These are phyloP conservation scores for Chaetodon auriga DNA, from an alignment of 2,113 vertebrate species.

Conservation along the genomic window DNA sequence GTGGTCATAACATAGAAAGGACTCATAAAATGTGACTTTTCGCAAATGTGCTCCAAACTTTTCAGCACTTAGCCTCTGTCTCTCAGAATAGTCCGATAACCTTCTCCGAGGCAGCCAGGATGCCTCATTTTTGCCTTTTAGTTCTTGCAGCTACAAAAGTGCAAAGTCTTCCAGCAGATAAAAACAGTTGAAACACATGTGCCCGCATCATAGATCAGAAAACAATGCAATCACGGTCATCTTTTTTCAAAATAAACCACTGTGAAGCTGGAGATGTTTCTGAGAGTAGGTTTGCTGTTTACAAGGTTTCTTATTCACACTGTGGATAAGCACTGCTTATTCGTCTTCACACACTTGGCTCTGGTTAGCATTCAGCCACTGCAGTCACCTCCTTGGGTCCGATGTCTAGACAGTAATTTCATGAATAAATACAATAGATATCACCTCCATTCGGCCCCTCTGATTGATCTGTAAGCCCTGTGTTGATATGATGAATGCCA, in stretches of 20 bases:
- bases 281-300: not conserved
- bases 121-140: not conserved
- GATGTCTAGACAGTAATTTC: constrained; percentile 58
- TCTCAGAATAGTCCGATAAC: not conserved
- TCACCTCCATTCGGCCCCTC: constrained; percentile 42
- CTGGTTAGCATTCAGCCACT: constrained; percentile 54
- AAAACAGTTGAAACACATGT: not conserved
- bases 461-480: constrained; percentile 55
- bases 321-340: constrained; percentile 15
- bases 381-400: constrained; percentile 21
- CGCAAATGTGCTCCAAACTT: not conserved
- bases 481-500: constrained; percentile 60
- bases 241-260: not conserved
- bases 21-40: constrained; percentile 45
- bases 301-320: not conserved
- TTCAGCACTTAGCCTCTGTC: not conserved
- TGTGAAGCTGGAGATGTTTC: not conserved
- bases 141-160: not conserved
- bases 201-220: not conserved
- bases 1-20: not conserved
- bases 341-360: not conserved
- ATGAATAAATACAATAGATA: constrained; percentile 70
- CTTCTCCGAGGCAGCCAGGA: not conserved
- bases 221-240: not conserved
- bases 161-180: not conserved